A percentile compares a stretch with the other conserved stretches of the same genome.
Conservation (phyloP, 2,888 invertebrate species). For the Polyommatus iphigenia region DNA sequence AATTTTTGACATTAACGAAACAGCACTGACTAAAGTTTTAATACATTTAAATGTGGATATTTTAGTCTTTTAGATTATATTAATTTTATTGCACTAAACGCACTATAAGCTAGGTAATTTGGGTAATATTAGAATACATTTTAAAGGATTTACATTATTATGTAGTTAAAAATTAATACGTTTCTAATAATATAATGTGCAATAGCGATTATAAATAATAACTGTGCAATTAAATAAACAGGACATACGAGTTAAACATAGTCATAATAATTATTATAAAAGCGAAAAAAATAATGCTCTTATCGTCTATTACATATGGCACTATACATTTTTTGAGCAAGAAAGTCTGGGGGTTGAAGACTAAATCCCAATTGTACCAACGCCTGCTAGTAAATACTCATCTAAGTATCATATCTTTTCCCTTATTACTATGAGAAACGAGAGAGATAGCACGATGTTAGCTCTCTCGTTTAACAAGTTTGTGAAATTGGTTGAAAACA, state of each 20-base stretch:
- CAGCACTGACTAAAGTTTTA: neutral
- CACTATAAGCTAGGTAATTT: constrained; percentile 18
- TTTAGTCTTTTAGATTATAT: neutral
- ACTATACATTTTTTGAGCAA: constrained; percentile 26
- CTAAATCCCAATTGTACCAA: neutral
- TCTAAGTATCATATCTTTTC: neutral
- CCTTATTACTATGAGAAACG: no score
- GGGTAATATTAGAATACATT: neutral
- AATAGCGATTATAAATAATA: neutral
- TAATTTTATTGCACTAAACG: constrained; percentile 20
- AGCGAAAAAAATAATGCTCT: constrained; percentile 1
- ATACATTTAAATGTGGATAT: neutral
- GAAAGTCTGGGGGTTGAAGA: neutral
- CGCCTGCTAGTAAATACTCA: neutral
- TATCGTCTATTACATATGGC: constrained; percentile 24
- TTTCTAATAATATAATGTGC: neutral
- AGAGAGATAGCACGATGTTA: no score
- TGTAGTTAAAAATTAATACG: neutral
- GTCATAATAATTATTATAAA: constrained; percentile 7
- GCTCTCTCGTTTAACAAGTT: no score
- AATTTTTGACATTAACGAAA: neutral
- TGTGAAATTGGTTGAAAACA: no score
- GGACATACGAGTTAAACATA: neutral
- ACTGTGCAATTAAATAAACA: neutral
- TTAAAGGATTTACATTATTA: neutral